Evolutionary conservation across 2,797 vertebrate genomes (phyloP), one percentile per base, ranked within the genome.

Genomic region (Etheostoma perlongum): DNA sequence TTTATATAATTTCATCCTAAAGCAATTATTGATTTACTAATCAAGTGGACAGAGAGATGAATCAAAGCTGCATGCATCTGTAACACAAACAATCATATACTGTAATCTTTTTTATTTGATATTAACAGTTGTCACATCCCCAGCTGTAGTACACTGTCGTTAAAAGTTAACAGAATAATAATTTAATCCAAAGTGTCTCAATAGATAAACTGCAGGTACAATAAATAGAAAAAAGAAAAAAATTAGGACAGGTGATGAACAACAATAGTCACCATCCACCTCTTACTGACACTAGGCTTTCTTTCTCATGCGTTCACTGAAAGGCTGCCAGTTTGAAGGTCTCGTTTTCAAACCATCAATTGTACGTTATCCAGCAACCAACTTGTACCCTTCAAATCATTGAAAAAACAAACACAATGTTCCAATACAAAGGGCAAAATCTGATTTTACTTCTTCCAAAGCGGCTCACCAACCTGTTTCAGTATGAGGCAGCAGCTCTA

Each of bases 1-100:
- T 52, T 23, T 74, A 42, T 15, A 3, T 67, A 3, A 30, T 11
- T 7, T 48, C 21, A 12, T 42, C 46, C 27, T 27, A 19, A 0
- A 49, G 42, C 12, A 21, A 52, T 19, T 60, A 75, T 49, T 30
- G 51, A 70, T 74, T 36, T 21, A 15, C 6, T 47, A 42, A 55
- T 59, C 40, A 21, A 51, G 30, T 44, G 15, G 11, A 55, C 27
- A 33, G 15, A 23, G n/a, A 44, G 27, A 48, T 23, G 13, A n/a
- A 12, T 57, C 7, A n/a, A 49, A 21, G 1, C n/a, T 12, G 27
- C 18, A 8, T 54, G 21, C 15, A n/a, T 7, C 2, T 52, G 4
- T 4, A 9, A 36, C 18, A 15, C 8, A 51, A 19, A n/a, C 14
- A 23, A 2, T 59, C 2, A 21, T 21, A 15, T 25, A 44, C 33